A percentile compares a stretch with the other conserved stretches of the same genome.
Evolutionary conservation across 2,113 vertebrate species (phyloP).

Genomic region (Leptodactylus fuscus): DNA sequence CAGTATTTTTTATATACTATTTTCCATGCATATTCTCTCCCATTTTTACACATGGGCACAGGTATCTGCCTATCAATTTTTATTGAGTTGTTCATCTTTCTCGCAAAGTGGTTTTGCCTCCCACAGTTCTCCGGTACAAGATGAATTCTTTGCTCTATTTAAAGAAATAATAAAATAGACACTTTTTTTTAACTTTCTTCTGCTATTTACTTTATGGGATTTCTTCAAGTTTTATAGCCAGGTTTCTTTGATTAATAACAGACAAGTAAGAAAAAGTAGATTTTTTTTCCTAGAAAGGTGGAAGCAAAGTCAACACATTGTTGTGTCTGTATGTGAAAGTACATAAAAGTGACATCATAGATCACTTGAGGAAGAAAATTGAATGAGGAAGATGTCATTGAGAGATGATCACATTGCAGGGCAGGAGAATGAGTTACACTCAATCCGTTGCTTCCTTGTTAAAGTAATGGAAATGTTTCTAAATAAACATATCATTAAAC

Average conservation of each 20-base stretch:
- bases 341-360: slow-evolving; percentile 28
- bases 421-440: not conserved
- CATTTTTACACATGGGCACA: no score
- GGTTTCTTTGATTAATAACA: slow-evolving; percentile 20
- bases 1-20: no score
- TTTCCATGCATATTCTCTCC: no score
- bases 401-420: not conserved
- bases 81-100: not conserved
- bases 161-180: not conserved
- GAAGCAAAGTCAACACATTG: slow-evolving; percentile 21
- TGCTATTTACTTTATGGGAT: not conserved
- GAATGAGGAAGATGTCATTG: slow-evolving; percentile 4
- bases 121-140: not conserved
- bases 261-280: not conserved
- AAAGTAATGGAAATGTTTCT: not conserved
- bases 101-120: not conserved
- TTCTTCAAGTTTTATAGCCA: slow-evolving; percentile 8
- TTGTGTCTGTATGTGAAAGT: not conserved
- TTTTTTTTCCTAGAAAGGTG: not conserved
- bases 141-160: not conserved
- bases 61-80: not conserved
- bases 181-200: not conserved
- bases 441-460: slow-evolving; percentile 35
- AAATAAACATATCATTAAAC: slow-evolving; percentile 42
- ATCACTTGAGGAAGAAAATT: slow-evolving; percentile 24